Evolutionary conservation across 2,113 vertebrate genomes (phyloP), one percentile per base, ranked within the genome.

Genomic region (Percopsis transmontana): DNA sequence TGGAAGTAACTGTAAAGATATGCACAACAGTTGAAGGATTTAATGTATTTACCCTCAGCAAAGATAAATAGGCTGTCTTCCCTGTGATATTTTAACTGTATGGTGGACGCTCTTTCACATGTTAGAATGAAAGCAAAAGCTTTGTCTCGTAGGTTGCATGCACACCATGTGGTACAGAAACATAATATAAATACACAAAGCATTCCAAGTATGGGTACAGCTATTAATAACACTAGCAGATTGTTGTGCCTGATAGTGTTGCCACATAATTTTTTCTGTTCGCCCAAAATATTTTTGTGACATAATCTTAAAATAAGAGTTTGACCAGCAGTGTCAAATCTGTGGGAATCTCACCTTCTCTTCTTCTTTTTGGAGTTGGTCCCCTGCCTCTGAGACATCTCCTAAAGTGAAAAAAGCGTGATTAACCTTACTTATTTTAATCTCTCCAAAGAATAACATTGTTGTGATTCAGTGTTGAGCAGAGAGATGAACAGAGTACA

Each of bases 341-440:
- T 27, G 27, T 5, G 5, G 2, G 27, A 9, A 58, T 13, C 82
- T 86, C 65, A 93, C 92, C 90, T 90, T 82, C 71, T 79, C 60
- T 84, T 90, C 72, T 87, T 90, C 74, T 90, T 91, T 40, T 76
- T 79, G 3, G 63, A 64, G 48, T 61, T 80, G 57, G 38, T 76
- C 13, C 62, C 48, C 9, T 83, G 86, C 23, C 21, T 74, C 15
- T 85, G 82, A 52, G 88, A 72, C 60, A 85, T 82, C 11, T 92
- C 89, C 92, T 92, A 72, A 38, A 67, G n/a, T 10, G 57, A 66
- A 73, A 55, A 24, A 72, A 69, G 72, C n/a, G 8, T 21, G 3
- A 42, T 58, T 19, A 19, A 51, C 48, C n/a, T 51, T 51, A 18
- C 9, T 51, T 20, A 11, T 20, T 51, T 51, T 21, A 2, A 19